Evolutionary conservation across 2,797 vertebrate genomes (phyloP), one percentile per base, ranked within the genome.

Genomic region (Lagodon rhomboides): DNA sequence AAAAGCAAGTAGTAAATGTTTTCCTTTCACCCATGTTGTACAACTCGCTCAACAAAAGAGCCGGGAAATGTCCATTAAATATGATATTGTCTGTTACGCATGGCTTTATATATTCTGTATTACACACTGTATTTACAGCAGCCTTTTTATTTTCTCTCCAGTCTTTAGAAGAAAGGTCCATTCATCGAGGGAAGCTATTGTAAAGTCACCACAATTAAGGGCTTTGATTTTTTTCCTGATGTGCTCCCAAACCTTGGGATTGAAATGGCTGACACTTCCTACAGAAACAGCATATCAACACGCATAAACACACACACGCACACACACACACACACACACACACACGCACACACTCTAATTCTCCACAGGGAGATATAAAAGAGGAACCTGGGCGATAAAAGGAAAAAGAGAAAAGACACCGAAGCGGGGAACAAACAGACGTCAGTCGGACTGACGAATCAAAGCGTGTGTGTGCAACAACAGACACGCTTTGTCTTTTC

Each of bases 231-330:
- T 91, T 84, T 91, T 93, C 89, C 91, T 94, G 91, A 89, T 89
- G 82, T 85, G 64, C 79, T 87, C 91, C 91, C 91, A 84, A 82
- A 83, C 58, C 5, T 62, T 87, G 91, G 89, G 91, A 91, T 88
- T 81, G 68, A 91, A 91, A 96, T 95, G 95, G 95, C 95, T 96
- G 93, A 94, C 91, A 84, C 91, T 94, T 96, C 95, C 95, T 93
- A 95, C 91, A 92, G 77, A 93, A 87, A 94, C 85, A 93, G 89
- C 90, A 91, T 67, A 89, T 87, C 41, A 58, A 86, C 80, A 79
- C 55, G 63, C 68, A 58, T 51, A 51, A 44, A 72, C 65, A 77
- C 59, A 63, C 66, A 53, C 25, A 67, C 53, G 46, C 61, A 58
- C 64, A 55, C 30, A 60, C 58, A 55, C 58, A 68, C 64, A 15